A percentile compares a stretch with the other conserved stretches of the same genome.
phyloP scores from a whole-genome alignment of 1,140 invertebrate species.

The Andrena cerasifolii region DNA sequence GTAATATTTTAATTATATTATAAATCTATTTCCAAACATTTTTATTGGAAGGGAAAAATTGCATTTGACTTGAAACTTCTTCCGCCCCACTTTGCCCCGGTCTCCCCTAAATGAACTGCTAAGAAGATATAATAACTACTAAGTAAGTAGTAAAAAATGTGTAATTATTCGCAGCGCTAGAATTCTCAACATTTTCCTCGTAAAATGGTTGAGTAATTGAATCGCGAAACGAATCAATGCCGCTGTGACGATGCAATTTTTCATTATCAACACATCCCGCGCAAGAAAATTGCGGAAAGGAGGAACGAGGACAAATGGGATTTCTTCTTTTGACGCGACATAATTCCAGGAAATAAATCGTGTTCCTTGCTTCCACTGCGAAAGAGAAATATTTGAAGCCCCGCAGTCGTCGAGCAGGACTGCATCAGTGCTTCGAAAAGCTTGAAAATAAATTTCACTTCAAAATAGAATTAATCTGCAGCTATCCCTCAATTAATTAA shows the following conservation, averaged over 20 bases:
- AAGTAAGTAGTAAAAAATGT: too few relatives aligned
- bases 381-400: neutral
- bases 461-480: too few relatives aligned
- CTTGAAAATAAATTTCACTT: too few relatives aligned
- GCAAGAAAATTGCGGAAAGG: neutral
- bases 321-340: neutral
- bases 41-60: too few relatives aligned
- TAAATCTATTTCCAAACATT: too few relatives aligned
- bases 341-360: constrained; percentile 24
- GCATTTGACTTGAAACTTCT: too few relatives aligned
- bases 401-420: neutral
- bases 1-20: too few relatives aligned
- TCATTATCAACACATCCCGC: neutral
- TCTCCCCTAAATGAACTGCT: too few relatives aligned
- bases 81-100: too few relatives aligned
- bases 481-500: too few relatives aligned
- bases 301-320: neutral
- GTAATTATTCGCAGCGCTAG: neutral
- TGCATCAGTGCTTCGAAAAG: neutral
- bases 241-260: neutral
- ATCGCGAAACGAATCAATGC: neutral
- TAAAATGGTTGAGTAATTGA: neutral
- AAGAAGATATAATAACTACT: too few relatives aligned
- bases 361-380: neutral
- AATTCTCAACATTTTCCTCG: neutral